Conservation (phyloP, 1,140 invertebrate species). For the Euschistus heros region DNA sequence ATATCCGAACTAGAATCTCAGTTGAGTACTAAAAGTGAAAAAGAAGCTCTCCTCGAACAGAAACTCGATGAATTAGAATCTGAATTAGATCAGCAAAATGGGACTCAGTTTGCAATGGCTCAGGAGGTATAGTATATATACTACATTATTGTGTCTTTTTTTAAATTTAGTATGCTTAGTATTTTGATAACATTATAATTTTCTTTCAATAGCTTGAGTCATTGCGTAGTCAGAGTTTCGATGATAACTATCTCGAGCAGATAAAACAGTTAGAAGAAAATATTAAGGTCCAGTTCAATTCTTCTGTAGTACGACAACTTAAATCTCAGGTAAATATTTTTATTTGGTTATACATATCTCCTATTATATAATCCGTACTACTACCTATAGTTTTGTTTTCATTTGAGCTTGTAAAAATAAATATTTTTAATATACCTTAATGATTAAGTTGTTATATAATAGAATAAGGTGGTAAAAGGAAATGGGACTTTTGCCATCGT, state of each 20-base stretch:
- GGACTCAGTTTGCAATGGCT: slow-evolving; percentile 38
- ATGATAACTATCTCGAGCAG: slow-evolving; percentile 20
- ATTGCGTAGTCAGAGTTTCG: slow-evolving; percentile 4
- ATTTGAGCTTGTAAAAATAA: too few relatives aligned
- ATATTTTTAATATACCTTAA: too few relatives aligned
- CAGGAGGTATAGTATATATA: slow-evolving; percentile 35
- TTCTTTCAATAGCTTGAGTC: slow-evolving; percentile 16
- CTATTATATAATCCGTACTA: too few relatives aligned
- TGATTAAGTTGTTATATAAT: too few relatives aligned
- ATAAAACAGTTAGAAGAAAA: slow-evolving; percentile 37
- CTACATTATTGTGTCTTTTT: neutral
- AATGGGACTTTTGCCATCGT: too few relatives aligned
- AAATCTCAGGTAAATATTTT: slow-evolving; percentile 35
- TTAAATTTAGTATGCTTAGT: neutral
- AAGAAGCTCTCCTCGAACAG: slow-evolving; percentile 38
- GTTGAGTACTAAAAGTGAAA: slow-evolving; percentile 47
- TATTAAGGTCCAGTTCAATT: slow-evolving; percentile 42
- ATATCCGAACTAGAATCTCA: slow-evolving; percentile 62
- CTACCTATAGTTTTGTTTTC: too few relatives aligned
- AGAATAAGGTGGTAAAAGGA: too few relatives aligned
- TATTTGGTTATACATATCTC: too few relatives aligned
- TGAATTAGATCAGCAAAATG: slow-evolving; percentile 39
- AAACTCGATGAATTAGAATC: slow-evolving; percentile 40
- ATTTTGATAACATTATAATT: neutral
- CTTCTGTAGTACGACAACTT: slow-evolving; percentile 41